phyloP scores from a whole-genome alignment of 2,888 invertebrate species.

The Plebejus anna region DNA sequence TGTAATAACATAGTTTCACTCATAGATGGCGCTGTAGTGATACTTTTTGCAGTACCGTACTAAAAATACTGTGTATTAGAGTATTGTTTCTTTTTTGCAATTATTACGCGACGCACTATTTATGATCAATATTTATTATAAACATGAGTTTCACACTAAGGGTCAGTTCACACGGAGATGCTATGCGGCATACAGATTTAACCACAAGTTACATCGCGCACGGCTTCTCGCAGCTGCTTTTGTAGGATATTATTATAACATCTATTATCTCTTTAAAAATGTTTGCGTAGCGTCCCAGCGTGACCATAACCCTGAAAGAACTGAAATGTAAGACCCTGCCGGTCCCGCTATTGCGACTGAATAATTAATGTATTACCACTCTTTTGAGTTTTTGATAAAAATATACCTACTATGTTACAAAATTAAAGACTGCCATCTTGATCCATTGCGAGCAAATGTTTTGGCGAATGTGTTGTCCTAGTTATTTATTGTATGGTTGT shows the following conservation, averaged over 20 bases:
- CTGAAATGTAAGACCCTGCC: not conserved
- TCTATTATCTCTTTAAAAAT: not conserved
- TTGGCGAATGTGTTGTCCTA: not conserved
- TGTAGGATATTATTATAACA: too few relatives aligned
- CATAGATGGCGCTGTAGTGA: not conserved
- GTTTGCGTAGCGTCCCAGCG: not conserved
- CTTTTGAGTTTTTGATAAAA: conserved; percentile 3
- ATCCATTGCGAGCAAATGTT: not conserved
- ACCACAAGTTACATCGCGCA: too few relatives aligned
- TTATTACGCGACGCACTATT: not conserved
- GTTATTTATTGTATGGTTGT: not conserved
- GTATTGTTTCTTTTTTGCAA: not conserved
- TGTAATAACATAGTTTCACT: not conserved
- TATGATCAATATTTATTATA: too few relatives aligned
- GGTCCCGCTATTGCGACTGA: not conserved
- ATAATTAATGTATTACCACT: not conserved
- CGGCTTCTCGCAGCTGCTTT: not conserved
- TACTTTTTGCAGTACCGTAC: not conserved
- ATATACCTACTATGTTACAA: not conserved
- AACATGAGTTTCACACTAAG: not conserved
- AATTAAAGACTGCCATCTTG: not conserved
- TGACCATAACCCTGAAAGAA: not conserved
- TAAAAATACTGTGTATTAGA: not conserved
- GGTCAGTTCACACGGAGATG: not conserved
- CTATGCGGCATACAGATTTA: not conserved